These are phyloP conservation scores for Eubasilissa regina DNA, from an alignment of 1,140 invertebrate species.

Conservation along the genomic window DNA sequence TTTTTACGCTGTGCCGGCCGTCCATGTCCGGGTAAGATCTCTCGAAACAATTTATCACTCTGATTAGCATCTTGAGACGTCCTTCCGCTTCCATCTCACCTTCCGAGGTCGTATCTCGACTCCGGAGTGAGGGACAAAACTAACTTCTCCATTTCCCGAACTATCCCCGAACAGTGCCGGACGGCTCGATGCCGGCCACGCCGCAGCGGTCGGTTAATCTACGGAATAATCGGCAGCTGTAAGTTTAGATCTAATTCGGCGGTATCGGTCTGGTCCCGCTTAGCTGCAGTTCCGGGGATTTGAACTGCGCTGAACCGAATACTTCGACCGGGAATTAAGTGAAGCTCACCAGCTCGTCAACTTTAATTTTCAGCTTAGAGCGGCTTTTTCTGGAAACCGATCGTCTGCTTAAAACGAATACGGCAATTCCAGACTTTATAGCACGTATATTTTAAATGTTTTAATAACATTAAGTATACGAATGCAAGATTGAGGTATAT, in stretches of 20 bases:
- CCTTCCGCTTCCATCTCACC: slow-evolving; percentile 9
- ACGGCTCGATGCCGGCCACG: neutral
- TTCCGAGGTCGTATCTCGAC: neutral
- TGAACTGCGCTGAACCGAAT: neutral
- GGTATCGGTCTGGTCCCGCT: slow-evolving; percentile 45
- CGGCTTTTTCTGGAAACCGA: no score
- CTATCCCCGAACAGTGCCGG: slow-evolving; percentile 40
- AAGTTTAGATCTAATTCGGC: slow-evolving; percentile 54
- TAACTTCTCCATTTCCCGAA: slow-evolving; percentile 45
- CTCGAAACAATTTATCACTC: slow-evolving; percentile 48
- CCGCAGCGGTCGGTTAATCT: slow-evolving; percentile 51
- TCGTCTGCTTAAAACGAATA: no score
- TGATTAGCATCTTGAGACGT: slow-evolving; percentile 49
- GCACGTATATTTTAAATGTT: no score
- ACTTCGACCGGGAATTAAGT: slow-evolving; percentile 23
- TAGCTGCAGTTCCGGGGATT: slow-evolving; percentile 28
- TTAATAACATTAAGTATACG: no score
- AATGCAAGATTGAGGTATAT: no score
- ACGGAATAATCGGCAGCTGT: slow-evolving; percentile 50
- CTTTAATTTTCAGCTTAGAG: neutral
- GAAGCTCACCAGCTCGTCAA: slow-evolving; percentile 30
- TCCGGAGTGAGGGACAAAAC: slow-evolving; percentile 14
- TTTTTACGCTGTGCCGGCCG: no score
- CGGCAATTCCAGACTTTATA: no score
- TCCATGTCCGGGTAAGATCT: neutral